These are phyloP conservation scores for Pseudolycoriella hygida DNA, from an alignment of 2,888 invertebrate genomes.

Conservation along the genomic window DNA sequence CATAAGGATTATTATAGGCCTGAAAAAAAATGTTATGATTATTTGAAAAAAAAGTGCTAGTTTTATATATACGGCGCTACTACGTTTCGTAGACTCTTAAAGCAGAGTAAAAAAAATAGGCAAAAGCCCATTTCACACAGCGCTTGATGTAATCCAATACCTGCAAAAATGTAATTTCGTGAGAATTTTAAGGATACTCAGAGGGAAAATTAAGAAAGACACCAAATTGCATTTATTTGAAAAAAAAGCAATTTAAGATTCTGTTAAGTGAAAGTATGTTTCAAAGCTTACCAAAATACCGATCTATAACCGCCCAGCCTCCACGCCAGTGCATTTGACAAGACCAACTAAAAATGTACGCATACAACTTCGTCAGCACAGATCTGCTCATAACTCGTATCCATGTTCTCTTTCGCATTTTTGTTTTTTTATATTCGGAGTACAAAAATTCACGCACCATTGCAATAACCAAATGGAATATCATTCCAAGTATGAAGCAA, in stretches of 20 bases:
- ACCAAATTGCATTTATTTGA: too few species aligned
- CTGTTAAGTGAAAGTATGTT: too few species aligned
- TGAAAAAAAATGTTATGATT: too few species aligned
- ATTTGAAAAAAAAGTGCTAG: too few species aligned
- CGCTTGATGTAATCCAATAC: slow-evolving; percentile 8
- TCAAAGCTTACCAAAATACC: slow-evolving; percentile 10
- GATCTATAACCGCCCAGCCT: slow-evolving; percentile 11
- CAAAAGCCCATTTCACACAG: slow-evolving; percentile 10
- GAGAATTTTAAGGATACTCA: neutral
- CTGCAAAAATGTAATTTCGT: slow-evolving; percentile 7
- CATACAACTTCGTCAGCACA: slow-evolving; percentile 19
- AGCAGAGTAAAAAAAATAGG: slow-evolving; percentile 15
- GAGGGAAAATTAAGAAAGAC: too few species aligned
- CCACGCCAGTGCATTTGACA: slow-evolving; percentile 33
- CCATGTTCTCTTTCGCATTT: slow-evolving; percentile 6
- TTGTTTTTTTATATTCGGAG: slow-evolving; percentile 14
- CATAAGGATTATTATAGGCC: slow-evolving; percentile 27
- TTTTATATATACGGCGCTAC: slow-evolving; percentile 20
- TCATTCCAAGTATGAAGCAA: slow-evolving; percentile 33
- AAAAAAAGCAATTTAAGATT: too few species aligned
- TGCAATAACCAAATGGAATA: slow-evolving; percentile 37
- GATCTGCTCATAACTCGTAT: slow-evolving; percentile 7
- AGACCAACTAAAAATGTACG: slow-evolving; percentile 28
- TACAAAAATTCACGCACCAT: slow-evolving; percentile 31
- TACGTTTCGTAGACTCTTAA: slow-evolving; percentile 26